Base-by-base conservation (phyloP, 2,888 invertebrate species). In the Apodemia zela region DNA sequence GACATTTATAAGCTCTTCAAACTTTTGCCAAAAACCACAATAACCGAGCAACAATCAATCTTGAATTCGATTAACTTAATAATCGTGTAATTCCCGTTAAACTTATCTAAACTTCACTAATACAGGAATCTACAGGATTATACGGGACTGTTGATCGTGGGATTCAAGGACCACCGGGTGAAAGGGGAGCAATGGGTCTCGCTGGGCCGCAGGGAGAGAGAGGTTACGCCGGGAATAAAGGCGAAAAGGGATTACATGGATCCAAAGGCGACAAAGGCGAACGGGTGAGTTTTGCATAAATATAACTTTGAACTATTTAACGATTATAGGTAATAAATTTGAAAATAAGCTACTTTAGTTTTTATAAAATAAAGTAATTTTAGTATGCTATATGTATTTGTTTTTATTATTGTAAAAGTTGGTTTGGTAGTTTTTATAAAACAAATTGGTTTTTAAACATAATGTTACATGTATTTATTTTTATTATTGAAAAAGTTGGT, bases 261-360 rank as follows among this genome's bases (percentile, higher is more conserved):
- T 82, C 93, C 67, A 94, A 94, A 81, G 94, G 96, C 69, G 92
- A 93, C 72, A 95, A 95, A 87, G 96, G 97, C 69, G 95, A 95
- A 75, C 94, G 96, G 86, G 97, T 94, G 80, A 93, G 93, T 90
- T 75, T 72, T 74, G 65, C 62, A 65, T 66, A 57, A 17, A 35
- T 8, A 42, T 54, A 62, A 8, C 25, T 17, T 45, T n/a, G 60
- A 60, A 65, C 51, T 54, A 54, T 60, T 45, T 47, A 60, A 2
- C 47, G 29, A 15, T 60, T 60, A 47, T 47, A 60, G 57, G 35
- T 58, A 45, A 15, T 49, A 11, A 21, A 61, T 61, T 57, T 67
- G 11, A 33, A 33, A 33, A 10, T 33, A 33, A 33, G 33, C 8
- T 33, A 33, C 8, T 59, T 35, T 59, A 59, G n/a, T 15, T n/a